Percentiles rank a stretch among this genome's conserved stretches.
These are phyloP conservation scores for Leucophenga maculata DNA, from an alignment of 2,888 invertebrate genomes.

Conservation along the genomic window DNA sequence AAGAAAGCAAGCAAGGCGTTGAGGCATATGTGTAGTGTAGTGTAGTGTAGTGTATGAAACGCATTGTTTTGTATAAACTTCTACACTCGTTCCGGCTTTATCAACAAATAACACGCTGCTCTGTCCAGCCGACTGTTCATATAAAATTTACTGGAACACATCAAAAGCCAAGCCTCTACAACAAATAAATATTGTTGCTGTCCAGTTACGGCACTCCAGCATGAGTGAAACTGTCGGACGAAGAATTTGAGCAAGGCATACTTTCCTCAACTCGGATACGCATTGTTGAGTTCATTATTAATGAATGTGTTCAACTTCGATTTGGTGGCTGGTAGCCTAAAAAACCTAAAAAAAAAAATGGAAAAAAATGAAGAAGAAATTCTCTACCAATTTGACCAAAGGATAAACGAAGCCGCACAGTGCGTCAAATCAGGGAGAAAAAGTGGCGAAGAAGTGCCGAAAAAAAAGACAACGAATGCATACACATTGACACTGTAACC, in stretches of 20 bases:
- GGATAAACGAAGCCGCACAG: background rate
- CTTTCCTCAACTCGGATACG: conserved; percentile 31
- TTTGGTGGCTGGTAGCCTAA: conserved; percentile 33
- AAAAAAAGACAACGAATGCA: conserved; percentile 16
- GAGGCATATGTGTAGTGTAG: conserved; percentile 33
- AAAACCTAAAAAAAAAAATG: conserved; percentile 27
- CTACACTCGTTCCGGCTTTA: background rate
- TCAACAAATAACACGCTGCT: conserved; percentile 1
- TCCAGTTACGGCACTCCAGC: background rate
- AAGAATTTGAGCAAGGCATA: conserved; percentile 33
- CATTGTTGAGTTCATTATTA: conserved; percentile 43
- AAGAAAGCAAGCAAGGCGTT: conserved; percentile 7
- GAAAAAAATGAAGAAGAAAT: background rate
- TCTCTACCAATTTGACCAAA: conserved; percentile 28
- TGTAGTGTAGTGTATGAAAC: no score
- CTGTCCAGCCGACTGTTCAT: background rate
- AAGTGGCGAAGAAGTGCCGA: conserved; percentile 38
- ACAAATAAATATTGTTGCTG: conserved; percentile 41
- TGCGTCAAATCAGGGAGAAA: conserved; percentile 13
- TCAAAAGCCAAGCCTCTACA: conserved; percentile 33
- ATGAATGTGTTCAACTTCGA: conserved; percentile 33
- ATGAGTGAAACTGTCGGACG: background rate
- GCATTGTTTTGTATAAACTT: conserved; percentile 4
- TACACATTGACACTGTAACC: conserved; percentile 57
- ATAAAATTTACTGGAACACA: conserved; percentile 27